Base-by-base conservation (phyloP, 2,797 vertebrate species). In the Mormyrops attenuatus region DNA sequence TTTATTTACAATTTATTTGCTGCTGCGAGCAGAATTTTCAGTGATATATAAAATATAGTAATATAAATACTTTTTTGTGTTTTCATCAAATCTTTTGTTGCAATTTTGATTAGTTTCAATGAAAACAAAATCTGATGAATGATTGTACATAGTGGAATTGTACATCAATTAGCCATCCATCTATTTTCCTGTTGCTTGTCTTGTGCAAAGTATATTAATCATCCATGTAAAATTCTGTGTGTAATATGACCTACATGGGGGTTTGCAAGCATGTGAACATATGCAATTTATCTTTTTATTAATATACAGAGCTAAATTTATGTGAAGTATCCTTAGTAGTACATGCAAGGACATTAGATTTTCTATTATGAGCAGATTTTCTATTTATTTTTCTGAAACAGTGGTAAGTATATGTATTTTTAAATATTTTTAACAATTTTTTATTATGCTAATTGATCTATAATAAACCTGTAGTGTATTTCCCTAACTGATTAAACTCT, bases 271-370 rank as follows among this genome's bases (percentile, higher is more conserved):
- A 20, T n/a, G 22, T 30, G 52, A 44, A 44, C 73, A 44, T 60
- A 38, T 73, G 66, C 66, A 73, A 63, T 77, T 52, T 84, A 73
- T 84, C 73, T 57, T 80, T 60, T 89, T 52, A 26, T 44, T 57
- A 84, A 20, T 26, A 38, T 20, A 88, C 20, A 57, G 73, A 47
- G 30, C 20, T 89, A 44, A 34, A 82, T 88, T 5, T n/a, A 88
- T 34, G 88, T 34, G 53, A 89, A 11, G 69, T 5, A 55, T 60
- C 52, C 73, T n/a, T 82, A 44, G 38, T 6, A 55, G 41, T 53
- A 86, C 11, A 30, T 30, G 13, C 50, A 50, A 53, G 84, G 15
- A 86, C 22, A 52, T 30, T 30, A 52, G 9, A 5, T 30, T 52
- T 30, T 52, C 49, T 15, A 69, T 69, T 15, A 34, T 34, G 63